Conservation (phyloP, 2,113 vertebrate species). For the Psophia crepitans region DNA sequence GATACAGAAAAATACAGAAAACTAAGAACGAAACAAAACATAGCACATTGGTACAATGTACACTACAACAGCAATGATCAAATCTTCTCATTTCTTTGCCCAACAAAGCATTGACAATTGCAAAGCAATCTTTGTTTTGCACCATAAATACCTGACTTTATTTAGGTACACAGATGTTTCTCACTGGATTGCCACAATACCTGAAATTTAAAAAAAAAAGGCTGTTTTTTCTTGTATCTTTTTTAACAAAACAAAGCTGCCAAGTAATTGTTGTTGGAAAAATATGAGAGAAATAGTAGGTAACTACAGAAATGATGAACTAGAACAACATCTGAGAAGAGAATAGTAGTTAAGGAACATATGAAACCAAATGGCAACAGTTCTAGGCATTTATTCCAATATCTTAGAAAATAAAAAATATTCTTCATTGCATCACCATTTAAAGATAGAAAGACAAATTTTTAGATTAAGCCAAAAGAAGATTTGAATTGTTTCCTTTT, state of each 20-base stretch:
- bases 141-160: background rate
- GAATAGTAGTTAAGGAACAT: constrained; percentile 4
- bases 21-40: background rate
- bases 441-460: background rate
- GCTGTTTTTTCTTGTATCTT: background rate
- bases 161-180: background rate
- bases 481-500: background rate
- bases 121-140: background rate
- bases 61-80: background rate
- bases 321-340: background rate
- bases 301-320: background rate
- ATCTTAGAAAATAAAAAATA: constrained; percentile 27
- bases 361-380: background rate
- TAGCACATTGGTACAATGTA: background rate
- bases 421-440: constrained; percentile 1
- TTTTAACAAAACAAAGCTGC: constrained; percentile 28
- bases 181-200: background rate
- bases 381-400: constrained; percentile 42
- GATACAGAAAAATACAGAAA: background rate
- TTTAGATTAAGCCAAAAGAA: background rate
- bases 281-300: background rate
- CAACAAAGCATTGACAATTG: background rate
- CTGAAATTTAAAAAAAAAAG: background rate
- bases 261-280: background rate
- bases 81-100: background rate